Evolutionary conservation across 2,888 invertebrate genomes (phyloP).

Genomic region (Ichneumoninae sp.): DNA sequence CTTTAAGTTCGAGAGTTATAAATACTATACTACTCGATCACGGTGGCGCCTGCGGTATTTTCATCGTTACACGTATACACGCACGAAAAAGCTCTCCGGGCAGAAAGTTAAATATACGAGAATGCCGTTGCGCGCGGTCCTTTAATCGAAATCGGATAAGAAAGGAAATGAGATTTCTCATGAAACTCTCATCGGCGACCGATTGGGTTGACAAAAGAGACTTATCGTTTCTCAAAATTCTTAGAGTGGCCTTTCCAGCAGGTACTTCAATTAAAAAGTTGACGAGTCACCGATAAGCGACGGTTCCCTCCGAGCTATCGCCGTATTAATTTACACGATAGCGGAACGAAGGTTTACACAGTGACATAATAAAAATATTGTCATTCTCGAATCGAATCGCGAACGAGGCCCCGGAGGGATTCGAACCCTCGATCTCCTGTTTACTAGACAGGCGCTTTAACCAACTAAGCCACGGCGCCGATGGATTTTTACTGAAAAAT

Average conservation of each 20-base stretch:
- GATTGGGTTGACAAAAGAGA: constrained; percentile 8
- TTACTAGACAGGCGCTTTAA: constrained; percentile 90
- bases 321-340: neutral
- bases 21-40: constrained; percentile 62
- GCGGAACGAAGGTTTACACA: neutral
- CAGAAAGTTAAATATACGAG: constrained; percentile 3
- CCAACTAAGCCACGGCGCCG: constrained; percentile 92
- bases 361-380: constrained; percentile 19
- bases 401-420: constrained; percentile 85
- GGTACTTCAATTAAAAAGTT: neutral
- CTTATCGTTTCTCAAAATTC: neutral
- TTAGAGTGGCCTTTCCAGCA: neutral
- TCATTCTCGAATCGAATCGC: constrained; percentile 20
- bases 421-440: constrained; percentile 90
- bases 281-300: constrained; percentile 2
- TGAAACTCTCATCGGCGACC: neutral
- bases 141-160: constrained; percentile 28
- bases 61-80: constrained; percentile 40
- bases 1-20: constrained; percentile 64
- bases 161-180: constrained; percentile 22
- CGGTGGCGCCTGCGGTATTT: constrained; percentile 60
- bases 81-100: constrained; percentile 17
- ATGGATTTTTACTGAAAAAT: neutral
- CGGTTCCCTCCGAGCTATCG: neutral
- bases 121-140: neutral